Conservation (phyloP, 2,113 vertebrate species). For the Lates calcarifer region DNA sequence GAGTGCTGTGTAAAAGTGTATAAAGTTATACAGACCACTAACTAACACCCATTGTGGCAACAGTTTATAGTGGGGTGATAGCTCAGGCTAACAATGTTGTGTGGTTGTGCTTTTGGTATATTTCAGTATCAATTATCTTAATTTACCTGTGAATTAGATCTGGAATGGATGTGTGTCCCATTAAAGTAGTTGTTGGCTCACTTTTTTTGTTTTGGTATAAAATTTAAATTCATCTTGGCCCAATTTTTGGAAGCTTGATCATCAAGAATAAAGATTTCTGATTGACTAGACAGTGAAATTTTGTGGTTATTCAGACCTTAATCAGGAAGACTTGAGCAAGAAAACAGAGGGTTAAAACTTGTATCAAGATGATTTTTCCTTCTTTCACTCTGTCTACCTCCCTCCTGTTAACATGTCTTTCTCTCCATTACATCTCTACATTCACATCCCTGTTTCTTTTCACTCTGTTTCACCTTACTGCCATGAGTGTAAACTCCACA, state of each 20-base stretch:
- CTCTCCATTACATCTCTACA: not conserved
- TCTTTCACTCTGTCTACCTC: not conserved
- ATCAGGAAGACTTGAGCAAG: not conserved
- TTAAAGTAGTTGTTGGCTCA: slow-evolving; percentile 46
- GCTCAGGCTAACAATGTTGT: slow-evolving; percentile 18
- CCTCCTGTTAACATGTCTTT: not conserved
- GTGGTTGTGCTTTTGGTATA: slow-evolving; percentile 58
- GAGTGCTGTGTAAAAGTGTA: slow-evolving; percentile 70
- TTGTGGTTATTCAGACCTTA: slow-evolving; percentile 60
- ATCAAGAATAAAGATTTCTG: slow-evolving; percentile 79
- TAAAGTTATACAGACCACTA: slow-evolving; percentile 36
- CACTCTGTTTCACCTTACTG: not conserved
- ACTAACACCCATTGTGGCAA: slow-evolving; percentile 19
- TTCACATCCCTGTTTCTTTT: not conserved
- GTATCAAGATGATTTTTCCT: not conserved
- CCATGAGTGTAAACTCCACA: slow-evolving; percentile 2
- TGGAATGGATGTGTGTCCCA: slow-evolving; percentile 53
- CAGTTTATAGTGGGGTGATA: slow-evolving; percentile 6
- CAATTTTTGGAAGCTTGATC: slow-evolving; percentile 62
- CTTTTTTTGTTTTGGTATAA: slow-evolving; percentile 50
- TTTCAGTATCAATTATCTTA: slow-evolving; percentile 53
- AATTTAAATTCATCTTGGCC: slow-evolving; percentile 40
- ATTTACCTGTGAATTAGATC: slow-evolving; percentile 62
- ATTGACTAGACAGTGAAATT: slow-evolving; percentile 47
- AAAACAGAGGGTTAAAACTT: not conserved